Percentiles rank a stretch among this genome's conserved stretches.
These are phyloP conservation scores for Cydia splendana DNA, from an alignment of 1,140 invertebrate species.

Conservation along the genomic window DNA sequence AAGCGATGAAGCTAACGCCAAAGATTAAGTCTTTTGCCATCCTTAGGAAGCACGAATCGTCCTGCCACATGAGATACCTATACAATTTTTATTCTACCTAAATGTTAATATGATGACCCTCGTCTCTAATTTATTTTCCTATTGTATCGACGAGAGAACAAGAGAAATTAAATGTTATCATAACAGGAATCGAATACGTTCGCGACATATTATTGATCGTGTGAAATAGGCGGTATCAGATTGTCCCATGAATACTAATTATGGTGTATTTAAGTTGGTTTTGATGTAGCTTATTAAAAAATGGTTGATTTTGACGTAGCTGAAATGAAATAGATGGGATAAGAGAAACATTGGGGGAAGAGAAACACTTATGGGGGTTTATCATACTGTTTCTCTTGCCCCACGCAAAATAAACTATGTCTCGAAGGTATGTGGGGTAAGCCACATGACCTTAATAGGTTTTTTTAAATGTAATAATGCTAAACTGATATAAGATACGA, in stretches of 20 bases:
- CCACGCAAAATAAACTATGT: too few relatives aligned
- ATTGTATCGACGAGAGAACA: slow-evolving; percentile 51
- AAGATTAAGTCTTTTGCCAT: slow-evolving; percentile 56
- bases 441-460: too few relatives aligned
- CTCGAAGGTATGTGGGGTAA: too few relatives aligned
- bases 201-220: slow-evolving; percentile 29
- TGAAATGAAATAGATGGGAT: too few relatives aligned
- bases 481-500: too few relatives aligned
- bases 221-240: slow-evolving; percentile 11
- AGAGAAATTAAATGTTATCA: slow-evolving; percentile 33
- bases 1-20: not conserved
- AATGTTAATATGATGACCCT: slow-evolving; percentile 59
- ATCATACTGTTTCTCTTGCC: too few relatives aligned
- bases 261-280: not conserved
- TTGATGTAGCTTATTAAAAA: not conserved
- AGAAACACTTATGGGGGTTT: too few relatives aligned
- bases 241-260: slow-evolving; percentile 24
- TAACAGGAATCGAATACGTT: slow-evolving; percentile 16
- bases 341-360: too few relatives aligned
- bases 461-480: too few relatives aligned
- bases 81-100: slow-evolving; percentile 51
- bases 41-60: slow-evolving; percentile 56
- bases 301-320: too few relatives aligned
- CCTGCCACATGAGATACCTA: slow-evolving; percentile 47
- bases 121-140: slow-evolving; percentile 67